Evolutionary conservation across 2,888 invertebrate genomes (phyloP).

Genomic region (Dasysyrphus tricinctus): DNA sequence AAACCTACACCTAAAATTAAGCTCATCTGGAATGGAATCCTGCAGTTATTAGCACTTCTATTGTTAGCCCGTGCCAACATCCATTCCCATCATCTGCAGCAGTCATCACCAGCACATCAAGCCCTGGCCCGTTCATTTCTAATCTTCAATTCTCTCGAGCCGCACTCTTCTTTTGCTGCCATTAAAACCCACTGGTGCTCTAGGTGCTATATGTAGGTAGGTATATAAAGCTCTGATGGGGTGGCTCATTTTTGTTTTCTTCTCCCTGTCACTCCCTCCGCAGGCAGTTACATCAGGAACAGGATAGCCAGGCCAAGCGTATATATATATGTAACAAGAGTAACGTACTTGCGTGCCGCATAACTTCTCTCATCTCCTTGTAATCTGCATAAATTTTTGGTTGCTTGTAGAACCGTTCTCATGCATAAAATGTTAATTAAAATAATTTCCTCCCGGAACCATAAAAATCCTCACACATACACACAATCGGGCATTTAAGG

Average conservation of each 20-base stretch:
- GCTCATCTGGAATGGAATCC: constrained; percentile 56
- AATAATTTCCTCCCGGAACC: constrained; percentile 71
- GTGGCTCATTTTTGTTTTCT: constrained; percentile 41
- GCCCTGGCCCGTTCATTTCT: constrained; percentile 32
- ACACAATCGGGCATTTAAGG: constrained; percentile 18
- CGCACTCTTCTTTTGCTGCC: constrained; percentile 29
- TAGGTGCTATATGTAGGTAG: not conserved
- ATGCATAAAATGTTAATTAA: constrained; percentile 76
- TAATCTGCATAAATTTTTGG: constrained; percentile 73
- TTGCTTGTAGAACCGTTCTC: constrained; percentile 64
- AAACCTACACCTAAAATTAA: constrained; percentile 31
- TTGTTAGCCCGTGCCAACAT: constrained; percentile 38
- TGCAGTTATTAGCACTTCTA: constrained; percentile 53
- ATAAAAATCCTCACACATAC: constrained; percentile 48
- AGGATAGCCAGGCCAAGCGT: constrained; percentile 7
- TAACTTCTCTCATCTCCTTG: constrained; percentile 33
- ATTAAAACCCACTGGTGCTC: constrained; percentile 39
- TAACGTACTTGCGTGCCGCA: constrained; percentile 59
- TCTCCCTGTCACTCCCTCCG: not conserved
- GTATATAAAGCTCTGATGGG: not conserved
- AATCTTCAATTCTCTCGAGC: constrained; percentile 57
- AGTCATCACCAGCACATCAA: constrained; percentile 10
- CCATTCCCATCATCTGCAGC: constrained; percentile 25
- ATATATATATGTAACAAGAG: constrained; percentile 6
- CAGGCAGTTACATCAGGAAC: not conserved